phyloP scores from a whole-genome alignment of 2,888 invertebrate species.

The Panorpa germanica region DNA sequence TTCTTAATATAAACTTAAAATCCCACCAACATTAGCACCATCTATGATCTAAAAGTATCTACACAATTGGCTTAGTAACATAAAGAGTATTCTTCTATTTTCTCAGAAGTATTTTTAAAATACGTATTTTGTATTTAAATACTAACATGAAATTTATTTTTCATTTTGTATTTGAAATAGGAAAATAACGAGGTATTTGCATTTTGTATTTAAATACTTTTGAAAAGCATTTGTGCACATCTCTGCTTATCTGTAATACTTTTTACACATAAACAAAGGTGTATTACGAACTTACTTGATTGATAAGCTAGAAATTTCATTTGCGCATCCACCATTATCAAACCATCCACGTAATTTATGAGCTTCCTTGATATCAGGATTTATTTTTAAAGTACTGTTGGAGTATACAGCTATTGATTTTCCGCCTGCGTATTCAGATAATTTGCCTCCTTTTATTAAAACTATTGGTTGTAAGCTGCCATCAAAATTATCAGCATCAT shows the following conservation, averaged over 20 bases:
- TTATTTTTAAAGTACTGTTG: conserved; percentile 48
- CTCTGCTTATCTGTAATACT: not conserved
- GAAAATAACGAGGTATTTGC: no score
- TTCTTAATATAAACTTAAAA: no score
- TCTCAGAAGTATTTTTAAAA: no score
- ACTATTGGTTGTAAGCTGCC: conserved; percentile 60
- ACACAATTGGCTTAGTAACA: no score
- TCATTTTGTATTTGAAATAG: no score
- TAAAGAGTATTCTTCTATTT: no score
- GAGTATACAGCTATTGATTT: conserved; percentile 42
- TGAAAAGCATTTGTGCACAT: no score
- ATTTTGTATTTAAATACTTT: no score
- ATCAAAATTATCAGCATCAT: conserved; percentile 71
- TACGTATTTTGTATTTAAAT: no score
- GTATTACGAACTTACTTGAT: conserved; percentile 26
- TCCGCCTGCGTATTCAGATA: conserved; percentile 77
- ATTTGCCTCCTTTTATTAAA: conserved; percentile 63
- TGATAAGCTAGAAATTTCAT: conserved; percentile 44
- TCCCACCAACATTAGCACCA: no score
- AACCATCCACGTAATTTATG: conserved; percentile 83
- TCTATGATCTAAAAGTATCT: no score
- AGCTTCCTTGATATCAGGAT: conserved; percentile 81
- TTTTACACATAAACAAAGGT: conserved; percentile 2
- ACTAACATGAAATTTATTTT: no score
- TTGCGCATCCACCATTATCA: conserved; percentile 50